Conservation (phyloP, 2,113 vertebrate species). For the Hystrix cristata region DNA sequence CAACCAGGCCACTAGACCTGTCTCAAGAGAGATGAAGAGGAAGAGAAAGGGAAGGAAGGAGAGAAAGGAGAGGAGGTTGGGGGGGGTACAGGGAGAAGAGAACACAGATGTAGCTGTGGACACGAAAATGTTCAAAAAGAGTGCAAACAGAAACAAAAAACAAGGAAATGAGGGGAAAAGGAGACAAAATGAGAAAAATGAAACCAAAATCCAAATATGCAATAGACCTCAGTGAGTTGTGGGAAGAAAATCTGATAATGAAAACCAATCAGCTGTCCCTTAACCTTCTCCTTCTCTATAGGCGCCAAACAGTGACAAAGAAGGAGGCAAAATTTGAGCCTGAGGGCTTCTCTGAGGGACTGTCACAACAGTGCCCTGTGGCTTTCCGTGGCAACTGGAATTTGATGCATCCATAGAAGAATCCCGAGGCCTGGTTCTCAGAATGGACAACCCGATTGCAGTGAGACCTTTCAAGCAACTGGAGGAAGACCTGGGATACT, state of each 20-base stretch:
- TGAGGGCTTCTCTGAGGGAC: neutral
- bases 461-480: neutral
- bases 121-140: slow-evolving; percentile 61
- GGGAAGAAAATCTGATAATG: neutral
- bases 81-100: neutral
- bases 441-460: neutral
- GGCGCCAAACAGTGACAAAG: neutral
- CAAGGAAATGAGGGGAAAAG: neutral
- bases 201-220: neutral
- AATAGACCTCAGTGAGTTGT: neutral
- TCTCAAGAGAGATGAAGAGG: slow-evolving; percentile 87
- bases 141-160: slow-evolving; percentile 35
- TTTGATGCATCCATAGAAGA: neutral
- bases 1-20: slow-evolving; percentile 91
- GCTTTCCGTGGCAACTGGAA: neutral
- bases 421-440: neutral
- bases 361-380: neutral
- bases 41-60: slow-evolving; percentile 78
- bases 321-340: neutral
- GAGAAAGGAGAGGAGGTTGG: slow-evolving; percentile 50
- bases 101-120: slow-evolving; percentile 58
- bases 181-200: neutral
- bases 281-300: neutral
- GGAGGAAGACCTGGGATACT: too few species aligned
- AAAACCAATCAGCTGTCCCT: neutral